Base-by-base conservation (phyloP, 2,113 vertebrate species). In the Hemiprocne comata region DNA sequence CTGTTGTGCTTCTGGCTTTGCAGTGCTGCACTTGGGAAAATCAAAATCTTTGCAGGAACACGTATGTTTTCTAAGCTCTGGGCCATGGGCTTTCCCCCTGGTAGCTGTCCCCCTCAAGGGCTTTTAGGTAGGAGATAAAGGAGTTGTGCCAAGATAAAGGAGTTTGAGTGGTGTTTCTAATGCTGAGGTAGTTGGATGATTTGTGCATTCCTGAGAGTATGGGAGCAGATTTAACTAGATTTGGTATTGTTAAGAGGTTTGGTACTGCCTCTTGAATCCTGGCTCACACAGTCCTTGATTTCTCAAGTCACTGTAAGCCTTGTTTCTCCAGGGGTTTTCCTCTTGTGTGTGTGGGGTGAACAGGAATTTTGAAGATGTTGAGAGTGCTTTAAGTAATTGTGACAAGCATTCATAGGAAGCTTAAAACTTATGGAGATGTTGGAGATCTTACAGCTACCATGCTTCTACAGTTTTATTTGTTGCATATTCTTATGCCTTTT, bases 61-160 rank as follows among this genome's bases (percentile, higher is more conserved):
- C 0, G 79, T 77, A 93, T 93, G 75, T 79, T 80, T 95, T 90
- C 71, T 80, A 51, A 90, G 85, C 93, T 79, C 65, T 86, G 76
- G 90, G 96, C 90, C 86, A 86, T 89, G 94, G 93, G 88, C 95
- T 95, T 97, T 90, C 69, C 92, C 94, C 51, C 14, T 20, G 1
- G 20, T 94, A 95, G 92, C 90, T 2, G 14, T 80, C 66, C 38
- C 36, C 85, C 93, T 78, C 18, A 16, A 74, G 90, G 94, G 85
- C 79, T 80, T 80, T 61, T 53, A 81, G 87, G 89, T 67, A 61
- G 69, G 40, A 94, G 95, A 88, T 96, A 55, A 79, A 66, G 61
- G 60, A 62, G 24, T 53, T 83, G 50, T 73, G 88, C 83, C 61
- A 64, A 55, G 72, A 69, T 69, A 33, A 89, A 94, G 85, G 66